A percentile compares a stretch with the other conserved stretches of the same genome.
Conservation (phyloP, 2,113 vertebrate species). For the Tachuris rubrigastra region DNA sequence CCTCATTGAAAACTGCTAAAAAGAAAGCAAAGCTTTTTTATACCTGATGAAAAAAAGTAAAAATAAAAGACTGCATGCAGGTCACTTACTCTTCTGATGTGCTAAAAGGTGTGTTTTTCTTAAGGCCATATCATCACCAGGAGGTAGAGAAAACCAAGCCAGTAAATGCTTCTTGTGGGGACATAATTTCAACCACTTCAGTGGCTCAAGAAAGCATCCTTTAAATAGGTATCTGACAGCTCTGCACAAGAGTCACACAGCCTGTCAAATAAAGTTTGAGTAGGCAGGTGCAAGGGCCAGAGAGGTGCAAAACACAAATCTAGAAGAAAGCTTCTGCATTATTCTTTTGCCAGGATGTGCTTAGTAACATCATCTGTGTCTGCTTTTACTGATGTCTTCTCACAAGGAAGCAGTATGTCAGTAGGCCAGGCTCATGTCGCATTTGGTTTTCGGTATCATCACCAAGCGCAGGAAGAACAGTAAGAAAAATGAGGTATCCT, state of each 20-base stretch:
- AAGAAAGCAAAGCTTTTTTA: not conserved
- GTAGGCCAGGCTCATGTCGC: not conserved
- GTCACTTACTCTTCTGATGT: not conserved
- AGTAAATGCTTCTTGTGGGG: rapidly evolving
- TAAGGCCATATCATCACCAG: not conserved
- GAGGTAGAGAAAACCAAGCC: not conserved
- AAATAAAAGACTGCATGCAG: not conserved
- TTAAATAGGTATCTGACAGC: not conserved
- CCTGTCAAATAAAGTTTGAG: not conserved
- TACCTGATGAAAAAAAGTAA: not conserved
- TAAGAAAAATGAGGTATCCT: not conserved
- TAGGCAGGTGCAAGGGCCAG: not conserved
- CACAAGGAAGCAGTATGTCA: not conserved
- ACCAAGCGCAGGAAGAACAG: not conserved
- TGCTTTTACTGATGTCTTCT: not conserved
- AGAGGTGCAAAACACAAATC: not conserved
- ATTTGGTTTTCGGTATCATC: not conserved
- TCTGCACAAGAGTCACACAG: not conserved
- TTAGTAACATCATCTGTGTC: not conserved
- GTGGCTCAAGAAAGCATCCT: too few species aligned
- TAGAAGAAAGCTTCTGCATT: not conserved
- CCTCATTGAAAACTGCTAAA: not conserved
- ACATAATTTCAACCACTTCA: not conserved
- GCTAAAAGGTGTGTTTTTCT: not conserved
- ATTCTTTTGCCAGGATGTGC: not conserved